Conservation (phyloP, 2,888 invertebrate species). For the Mycalesis mineus region DNA sequence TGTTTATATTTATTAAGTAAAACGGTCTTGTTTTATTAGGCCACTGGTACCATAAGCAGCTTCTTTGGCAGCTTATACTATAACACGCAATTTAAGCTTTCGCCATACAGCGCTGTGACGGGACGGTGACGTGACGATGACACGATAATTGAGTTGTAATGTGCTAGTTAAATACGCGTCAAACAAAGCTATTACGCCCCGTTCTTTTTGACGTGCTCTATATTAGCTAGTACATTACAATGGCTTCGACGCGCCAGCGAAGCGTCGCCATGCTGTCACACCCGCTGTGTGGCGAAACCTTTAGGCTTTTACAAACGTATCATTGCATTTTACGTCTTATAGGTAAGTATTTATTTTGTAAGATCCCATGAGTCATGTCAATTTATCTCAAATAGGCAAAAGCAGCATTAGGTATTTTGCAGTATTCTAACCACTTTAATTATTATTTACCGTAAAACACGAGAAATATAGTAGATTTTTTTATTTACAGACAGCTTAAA, state of each 20-base stretch:
- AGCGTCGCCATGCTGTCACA: too few species aligned
- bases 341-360: neutral
- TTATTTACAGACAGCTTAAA: neutral
- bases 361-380: neutral
- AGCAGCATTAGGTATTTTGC: neutral
- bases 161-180: too few species aligned
- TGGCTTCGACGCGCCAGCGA: too few species aligned
- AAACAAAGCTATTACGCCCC: too few species aligned
- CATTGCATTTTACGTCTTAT: slow-evolving; percentile 1
- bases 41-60: slow-evolving; percentile 8
- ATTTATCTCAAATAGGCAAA: slow-evolving; percentile 4
- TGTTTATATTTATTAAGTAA: too few species aligned
- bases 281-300: too few species aligned
- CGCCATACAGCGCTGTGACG: too few species aligned
- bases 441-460: neutral
- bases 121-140: too few species aligned
- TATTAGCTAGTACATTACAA: too few species aligned
- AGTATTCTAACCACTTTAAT: neutral
- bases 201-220: too few species aligned
- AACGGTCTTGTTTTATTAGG: neutral
- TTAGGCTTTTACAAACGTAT: slow-evolving; percentile 4
- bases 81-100: slow-evolving; percentile 17
- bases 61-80: slow-evolving; percentile 13
- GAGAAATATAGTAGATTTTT: neutral
- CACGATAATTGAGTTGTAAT: too few species aligned